These are phyloP conservation scores for Phrynocephalus guinanensis DNA, from an alignment of 2,797 vertebrate species.

Conservation along the genomic window DNA sequence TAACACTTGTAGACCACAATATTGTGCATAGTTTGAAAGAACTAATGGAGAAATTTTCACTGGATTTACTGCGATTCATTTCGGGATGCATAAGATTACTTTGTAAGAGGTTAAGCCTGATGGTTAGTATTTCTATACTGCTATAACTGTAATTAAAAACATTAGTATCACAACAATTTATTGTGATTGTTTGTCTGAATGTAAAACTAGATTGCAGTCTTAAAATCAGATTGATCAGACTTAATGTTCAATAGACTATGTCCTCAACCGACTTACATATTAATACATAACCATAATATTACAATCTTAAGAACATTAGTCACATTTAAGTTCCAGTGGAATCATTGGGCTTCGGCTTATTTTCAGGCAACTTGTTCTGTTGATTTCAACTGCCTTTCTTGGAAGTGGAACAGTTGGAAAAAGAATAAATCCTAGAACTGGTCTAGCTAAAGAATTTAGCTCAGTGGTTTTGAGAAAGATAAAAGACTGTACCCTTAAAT, in stretches of 20 bases:
- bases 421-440: not conserved
- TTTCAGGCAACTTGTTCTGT: not conserved
- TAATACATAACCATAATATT: not conserved
- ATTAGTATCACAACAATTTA: not conserved
- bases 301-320: not conserved
- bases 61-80: not conserved
- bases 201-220: not conserved
- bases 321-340: not conserved
- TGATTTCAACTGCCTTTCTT: not conserved
- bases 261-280: not conserved
- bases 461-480: not conserved
- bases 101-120: not conserved
- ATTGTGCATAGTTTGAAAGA: not conserved
- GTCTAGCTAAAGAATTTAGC: not conserved
- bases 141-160: not conserved
- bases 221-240: not conserved
- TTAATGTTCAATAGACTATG: not conserved
- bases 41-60: not conserved
- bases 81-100: not conserved
- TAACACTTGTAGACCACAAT: not conserved
- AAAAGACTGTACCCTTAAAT: not conserved
- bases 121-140: not conserved
- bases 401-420: not conserved
- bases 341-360: not conserved
- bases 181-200: constrained; percentile 2